Evolutionary conservation across 2,113 vertebrate species (phyloP), one percentile per base, ranked within the genome.

Genomic region (Triplophysa dalaica): DNA sequence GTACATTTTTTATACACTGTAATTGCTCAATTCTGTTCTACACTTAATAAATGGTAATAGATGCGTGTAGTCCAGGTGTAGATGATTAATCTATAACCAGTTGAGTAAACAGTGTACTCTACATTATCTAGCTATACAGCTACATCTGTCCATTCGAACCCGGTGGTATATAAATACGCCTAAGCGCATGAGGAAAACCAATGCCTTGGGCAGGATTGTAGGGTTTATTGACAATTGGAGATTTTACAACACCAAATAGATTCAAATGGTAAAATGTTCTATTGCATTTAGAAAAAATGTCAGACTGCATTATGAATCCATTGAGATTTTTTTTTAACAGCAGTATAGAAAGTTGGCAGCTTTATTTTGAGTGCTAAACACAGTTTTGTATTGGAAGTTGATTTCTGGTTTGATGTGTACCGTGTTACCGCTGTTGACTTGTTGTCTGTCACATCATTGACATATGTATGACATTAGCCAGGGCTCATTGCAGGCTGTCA

Each of bases 151-250:
- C 4, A 41, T 12, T 43, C 9, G 33, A 43, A 52, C 3, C 16
- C 4, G 50, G 70, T 75, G 38, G 45, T 38, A 16, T 75, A 38
- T 75, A 63, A 48, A 48, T 48, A 24, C 22, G 21, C 62, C 61
- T 7, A 75, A 54, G 54, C 68, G 77, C 80, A 84, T 85, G 56
- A 61, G 72, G 43, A 13, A 50, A 45, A 61, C 24, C 21, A 70
- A 68, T n/a, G 67, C 73, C 73, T 52, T 67, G 29, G 82, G 82
- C 82, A 65, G 61, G 33, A 83, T 38, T 54, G 45, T 52, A 26
- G 52, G n/a, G n/a, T n/a, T n/a, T n/a, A n/a, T n/a, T n/a, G n/a
- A 54, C 68, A 62, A 70, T 19, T 80, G 66, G 69, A 76, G 61
- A 76, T 76, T 76, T 77, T 24, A 52, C 12, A 17, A 52, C 2